These are phyloP conservation scores for Megaceryle alcyon DNA, from an alignment of 2,797 vertebrate genomes.

Conservation along the genomic window DNA sequence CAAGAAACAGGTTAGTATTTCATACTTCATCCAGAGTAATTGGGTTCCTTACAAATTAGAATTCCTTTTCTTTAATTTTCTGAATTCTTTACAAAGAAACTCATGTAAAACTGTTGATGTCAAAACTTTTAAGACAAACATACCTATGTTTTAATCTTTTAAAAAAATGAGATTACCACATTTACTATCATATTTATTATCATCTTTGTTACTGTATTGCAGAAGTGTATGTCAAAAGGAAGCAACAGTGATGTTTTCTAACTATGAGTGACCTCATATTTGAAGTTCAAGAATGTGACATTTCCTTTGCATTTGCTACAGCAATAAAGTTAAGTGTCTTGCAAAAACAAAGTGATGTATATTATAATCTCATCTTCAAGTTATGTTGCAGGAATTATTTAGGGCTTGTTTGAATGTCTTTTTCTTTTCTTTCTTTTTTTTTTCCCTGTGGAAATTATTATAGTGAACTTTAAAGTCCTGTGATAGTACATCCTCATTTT, in stretches of 20 bases:
- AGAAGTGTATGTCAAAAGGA: neutral
- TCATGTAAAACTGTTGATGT: rapidly evolving
- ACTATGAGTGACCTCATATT: neutral
- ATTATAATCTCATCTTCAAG: neutral
- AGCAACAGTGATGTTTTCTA: neutral
- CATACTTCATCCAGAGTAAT: neutral
- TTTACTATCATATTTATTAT: neutral
- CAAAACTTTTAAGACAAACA: neutral
- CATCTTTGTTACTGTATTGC: neutral
- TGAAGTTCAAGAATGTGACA: neutral
- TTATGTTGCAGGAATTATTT: neutral
- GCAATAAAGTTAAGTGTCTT: neutral
- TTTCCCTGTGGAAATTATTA: neutral
- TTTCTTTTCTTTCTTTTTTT: neutral
- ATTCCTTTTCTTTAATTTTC: neutral
- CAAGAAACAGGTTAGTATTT: neutral
- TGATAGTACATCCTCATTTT: neutral
- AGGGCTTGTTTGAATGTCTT: neutral
- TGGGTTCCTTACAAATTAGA: neutral
- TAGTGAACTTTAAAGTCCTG: neutral
- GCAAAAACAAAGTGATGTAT: neutral
- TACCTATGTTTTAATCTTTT: neutral
- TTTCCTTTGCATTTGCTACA: neutral
- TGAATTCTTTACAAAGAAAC: neutral
- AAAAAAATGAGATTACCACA: neutral